Evolutionary conservation across 2,113 vertebrate genomes (phyloP).

Genomic region (Proterorhinus semilunaris): DNA sequence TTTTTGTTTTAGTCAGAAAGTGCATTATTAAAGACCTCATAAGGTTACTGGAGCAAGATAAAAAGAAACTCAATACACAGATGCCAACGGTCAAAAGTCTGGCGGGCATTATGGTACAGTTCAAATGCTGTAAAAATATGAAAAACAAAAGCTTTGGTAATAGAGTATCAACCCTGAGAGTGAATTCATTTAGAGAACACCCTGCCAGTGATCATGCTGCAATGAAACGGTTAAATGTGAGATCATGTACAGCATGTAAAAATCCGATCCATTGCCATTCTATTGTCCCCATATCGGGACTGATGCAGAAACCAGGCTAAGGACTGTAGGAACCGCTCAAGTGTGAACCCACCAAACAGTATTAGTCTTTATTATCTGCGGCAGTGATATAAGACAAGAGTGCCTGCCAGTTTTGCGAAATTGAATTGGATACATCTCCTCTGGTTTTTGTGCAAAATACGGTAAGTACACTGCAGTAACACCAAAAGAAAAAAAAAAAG

Average conservation of each 20-base stretch:
- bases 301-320: not conserved
- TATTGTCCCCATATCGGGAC: not conserved
- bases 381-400: constrained; percentile 9
- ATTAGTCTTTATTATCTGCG: not conserved
- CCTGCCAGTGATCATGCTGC: not conserved
- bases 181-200: no score
- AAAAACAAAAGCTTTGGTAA: no score
- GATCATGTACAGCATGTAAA: not conserved
- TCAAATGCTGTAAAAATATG: no score
- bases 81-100: no score
- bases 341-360: not conserved
- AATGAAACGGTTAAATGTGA: not conserved
- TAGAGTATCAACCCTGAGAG: no score
- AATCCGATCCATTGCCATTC: not conserved
- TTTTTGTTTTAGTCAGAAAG: no score
- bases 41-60: no score
- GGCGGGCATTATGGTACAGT: no score
- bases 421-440: not conserved
- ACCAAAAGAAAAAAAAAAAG: not conserved
- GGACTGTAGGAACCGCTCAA: not conserved
- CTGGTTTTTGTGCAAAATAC: not conserved
- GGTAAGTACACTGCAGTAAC: not conserved
- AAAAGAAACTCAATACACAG: no score
- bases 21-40: no score
- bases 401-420: not conserved